Base-by-base conservation (phyloP, 1,140 invertebrate species). In the Drosophila tani region DNA sequence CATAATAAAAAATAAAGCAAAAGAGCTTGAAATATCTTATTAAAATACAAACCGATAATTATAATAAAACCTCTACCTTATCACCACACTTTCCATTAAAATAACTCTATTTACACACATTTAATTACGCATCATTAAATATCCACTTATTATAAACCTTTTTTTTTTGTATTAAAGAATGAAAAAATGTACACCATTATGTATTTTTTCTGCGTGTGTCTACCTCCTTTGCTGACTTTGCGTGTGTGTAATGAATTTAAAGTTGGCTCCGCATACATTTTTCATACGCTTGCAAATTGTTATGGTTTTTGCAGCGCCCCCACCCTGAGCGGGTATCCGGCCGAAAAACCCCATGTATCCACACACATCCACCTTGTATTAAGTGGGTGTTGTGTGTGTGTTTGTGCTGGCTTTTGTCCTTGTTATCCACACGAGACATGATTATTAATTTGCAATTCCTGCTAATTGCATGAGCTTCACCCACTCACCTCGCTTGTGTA, bases 211-310 rank as follows among this genome's bases (percentile, higher is more conserved):
- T 43, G 14, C 46, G 43, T 60, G 47, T 60, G 53, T 38, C 7
- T 17, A 17, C 43, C 41, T 15, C 49, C 45, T 43, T 43, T 51
- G 65, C 73, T 60, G 59, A 81, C 84, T 79, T 88, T 88, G 84
- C 85, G 78, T 88, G 84, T 88, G 78, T 88, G 85, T 90, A 88
- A 88, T 88, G 85, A 88, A 88, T 88, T 88, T 88, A 88, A 90
- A 88, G 85, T 90, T 88, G 79, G 85, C 81, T 69, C 64, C 67
- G 78, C 85, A 90, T 88, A 88, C 74, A 88, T 90, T 88, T 88
- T 88, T 88, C 84, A 88, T 88, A 59, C 70, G 77, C 81, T 81
- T 66, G 85, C 69, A 90, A 88, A 88, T 88, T 90, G 85, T 88
- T 90, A 88, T 88, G 84, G 73, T 71, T 82, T 69, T 64, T 67